A percentile compares a stretch with the other conserved stretches of the same genome.
These are phyloP conservation scores for Psilopogon haemacephalus DNA, from an alignment of 2,113 vertebrate genomes.

Conservation along the genomic window DNA sequence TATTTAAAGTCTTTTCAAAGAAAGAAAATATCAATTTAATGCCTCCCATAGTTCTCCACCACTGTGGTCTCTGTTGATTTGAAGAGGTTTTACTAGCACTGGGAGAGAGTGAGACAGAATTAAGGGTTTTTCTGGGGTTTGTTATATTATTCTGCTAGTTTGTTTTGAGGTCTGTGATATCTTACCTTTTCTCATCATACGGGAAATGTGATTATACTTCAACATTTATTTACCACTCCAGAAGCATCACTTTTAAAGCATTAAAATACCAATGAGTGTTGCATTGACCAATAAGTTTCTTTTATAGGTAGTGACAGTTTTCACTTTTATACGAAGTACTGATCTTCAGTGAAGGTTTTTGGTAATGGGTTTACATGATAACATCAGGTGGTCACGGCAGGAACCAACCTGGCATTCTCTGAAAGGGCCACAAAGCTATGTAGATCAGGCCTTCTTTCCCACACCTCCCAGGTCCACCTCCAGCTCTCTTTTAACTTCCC, in stretches of 20 bases:
- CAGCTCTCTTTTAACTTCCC: background rate
- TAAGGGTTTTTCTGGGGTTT: background rate
- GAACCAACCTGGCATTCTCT: background rate
- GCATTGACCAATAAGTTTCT: background rate
- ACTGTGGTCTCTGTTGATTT: background rate
- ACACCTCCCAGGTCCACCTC: background rate
- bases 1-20: constrained; percentile 54
- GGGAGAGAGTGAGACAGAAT: background rate
- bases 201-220: background rate
- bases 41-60: constrained; percentile 9
- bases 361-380: background rate
- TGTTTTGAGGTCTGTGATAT: background rate
- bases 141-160: background rate
- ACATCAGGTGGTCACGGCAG: rapidly evolving
- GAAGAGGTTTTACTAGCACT: constrained; percentile 5
- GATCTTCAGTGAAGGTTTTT: background rate
- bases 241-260: background rate
- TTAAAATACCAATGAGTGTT: background rate
- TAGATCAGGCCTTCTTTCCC: background rate
- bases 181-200: background rate
- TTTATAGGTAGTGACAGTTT: background rate
- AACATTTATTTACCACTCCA: background rate
- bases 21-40: constrained; percentile 42
- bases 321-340: background rate
- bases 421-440: background rate